Evolutionary conservation across 2,888 invertebrate species (phyloP).

Genomic region (Cephonodes hylas): DNA sequence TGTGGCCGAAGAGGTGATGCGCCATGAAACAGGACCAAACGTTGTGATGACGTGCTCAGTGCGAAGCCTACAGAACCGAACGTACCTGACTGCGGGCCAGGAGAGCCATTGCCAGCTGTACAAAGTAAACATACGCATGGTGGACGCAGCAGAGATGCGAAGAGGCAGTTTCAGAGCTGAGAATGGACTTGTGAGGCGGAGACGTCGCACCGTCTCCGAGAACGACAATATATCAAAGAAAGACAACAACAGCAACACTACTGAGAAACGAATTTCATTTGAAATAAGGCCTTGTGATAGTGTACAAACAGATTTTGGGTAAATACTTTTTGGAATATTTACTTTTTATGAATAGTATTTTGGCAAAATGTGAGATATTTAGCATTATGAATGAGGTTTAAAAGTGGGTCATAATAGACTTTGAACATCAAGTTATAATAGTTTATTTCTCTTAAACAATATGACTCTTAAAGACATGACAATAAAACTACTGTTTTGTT

Average conservation of each 20-base stretch:
- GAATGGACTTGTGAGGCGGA: conserved; percentile 67
- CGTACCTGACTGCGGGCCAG: conserved; percentile 93
- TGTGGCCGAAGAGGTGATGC: conserved; percentile 92
- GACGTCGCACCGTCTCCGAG: conserved; percentile 78
- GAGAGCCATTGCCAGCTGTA: conserved; percentile 95
- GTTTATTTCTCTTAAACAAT: too few relatives aligned
- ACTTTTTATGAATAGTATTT: neutral
- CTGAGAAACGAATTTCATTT: conserved; percentile 85
- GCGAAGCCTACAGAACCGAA: conserved; percentile 85
- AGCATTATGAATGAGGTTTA: too few relatives aligned
- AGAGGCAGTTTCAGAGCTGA: conserved; percentile 78
- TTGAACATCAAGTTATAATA: too few relatives aligned
- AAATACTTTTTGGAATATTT: conserved; percentile 31
- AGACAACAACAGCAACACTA: conserved; percentile 65
- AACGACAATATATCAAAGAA: conserved; percentile 75
- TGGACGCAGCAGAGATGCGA: conserved; percentile 80
- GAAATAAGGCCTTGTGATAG: conserved; percentile 89
- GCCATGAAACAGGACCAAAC: conserved; percentile 93
- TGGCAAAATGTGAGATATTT: too few relatives aligned
- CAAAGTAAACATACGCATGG: conserved; percentile 83
- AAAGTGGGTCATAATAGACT: too few relatives aligned
- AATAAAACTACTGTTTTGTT: too few relatives aligned
- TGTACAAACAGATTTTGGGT: conserved; percentile 92
- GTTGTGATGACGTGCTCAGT: conserved; percentile 96
- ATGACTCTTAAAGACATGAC: too few relatives aligned